phyloP scores from a whole-genome alignment of 2,888 invertebrate genomes.

The Parnassius apollo region DNA sequence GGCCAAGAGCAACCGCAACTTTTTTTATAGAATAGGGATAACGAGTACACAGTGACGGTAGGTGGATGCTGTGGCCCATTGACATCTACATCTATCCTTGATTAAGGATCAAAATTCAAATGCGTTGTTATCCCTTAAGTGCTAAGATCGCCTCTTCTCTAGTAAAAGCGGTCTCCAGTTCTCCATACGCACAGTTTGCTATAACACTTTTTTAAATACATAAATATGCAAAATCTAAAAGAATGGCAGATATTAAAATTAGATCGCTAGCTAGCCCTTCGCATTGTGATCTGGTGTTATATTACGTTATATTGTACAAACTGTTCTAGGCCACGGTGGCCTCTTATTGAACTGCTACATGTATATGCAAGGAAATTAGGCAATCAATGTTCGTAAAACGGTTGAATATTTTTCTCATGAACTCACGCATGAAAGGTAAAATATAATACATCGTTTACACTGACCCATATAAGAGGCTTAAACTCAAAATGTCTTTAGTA shows the following conservation, averaged over 20 bases:
- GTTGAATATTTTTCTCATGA: slow-evolving; percentile 24
- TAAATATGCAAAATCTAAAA: neutral
- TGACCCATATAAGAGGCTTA: neutral
- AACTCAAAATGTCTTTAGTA: neutral
- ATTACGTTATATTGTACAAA: slow-evolving; percentile 33
- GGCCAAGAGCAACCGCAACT: too few relatives aligned
- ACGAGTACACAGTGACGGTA: too few relatives aligned
- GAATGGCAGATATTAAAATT: neutral
- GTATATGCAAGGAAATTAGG: slow-evolving; percentile 30
- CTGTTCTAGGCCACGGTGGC: slow-evolving; percentile 28
- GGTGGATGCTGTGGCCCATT: too few relatives aligned
- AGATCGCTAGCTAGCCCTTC: slow-evolving; percentile 16
- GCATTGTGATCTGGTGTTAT: slow-evolving; percentile 26
- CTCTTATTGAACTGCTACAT: slow-evolving; percentile 30
- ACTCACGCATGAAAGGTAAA: slow-evolving; percentile 26
- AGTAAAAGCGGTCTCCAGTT: slow-evolving; percentile 11
- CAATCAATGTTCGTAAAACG: slow-evolving; percentile 30
- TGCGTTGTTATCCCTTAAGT: too few relatives aligned
- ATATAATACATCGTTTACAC: slow-evolving; percentile 10
- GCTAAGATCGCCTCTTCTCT: too few relatives aligned
- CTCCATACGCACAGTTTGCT: neutral
- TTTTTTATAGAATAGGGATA: too few relatives aligned
- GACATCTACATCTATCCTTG: too few relatives aligned
- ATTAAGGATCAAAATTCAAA: too few relatives aligned
- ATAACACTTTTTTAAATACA: neutral